phyloP scores from a whole-genome alignment of 2,888 invertebrate species.

The Osmoderma eremita region DNA sequence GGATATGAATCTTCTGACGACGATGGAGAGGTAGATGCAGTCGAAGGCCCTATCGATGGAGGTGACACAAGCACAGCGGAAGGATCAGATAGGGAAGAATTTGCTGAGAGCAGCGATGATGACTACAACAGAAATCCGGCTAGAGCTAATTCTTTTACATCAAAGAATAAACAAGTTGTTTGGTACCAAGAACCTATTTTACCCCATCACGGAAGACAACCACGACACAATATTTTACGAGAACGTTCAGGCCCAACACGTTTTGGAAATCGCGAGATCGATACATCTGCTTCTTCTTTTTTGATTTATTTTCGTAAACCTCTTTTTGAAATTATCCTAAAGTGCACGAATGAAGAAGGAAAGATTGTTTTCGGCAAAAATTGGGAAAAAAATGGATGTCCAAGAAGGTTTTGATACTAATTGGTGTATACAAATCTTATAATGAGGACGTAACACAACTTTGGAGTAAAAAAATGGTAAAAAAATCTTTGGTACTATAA shows the following conservation, averaged over 20 bases:
- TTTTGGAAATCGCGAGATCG: constrained; percentile 4
- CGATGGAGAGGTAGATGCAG: neutral
- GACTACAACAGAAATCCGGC: neutral
- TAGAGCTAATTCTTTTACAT: neutral
- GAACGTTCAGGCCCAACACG: neutral
- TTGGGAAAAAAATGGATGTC: no score
- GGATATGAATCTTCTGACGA: constrained; percentile 6
- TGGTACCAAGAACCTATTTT: neutral
- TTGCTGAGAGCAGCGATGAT: no score
- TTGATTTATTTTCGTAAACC: constrained; percentile 14
- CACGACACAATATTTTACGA: no score
- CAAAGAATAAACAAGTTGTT: constrained; percentile 9
- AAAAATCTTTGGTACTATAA: no score
- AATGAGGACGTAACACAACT: no score
- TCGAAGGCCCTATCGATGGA: neutral
- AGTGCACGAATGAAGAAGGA: no score
- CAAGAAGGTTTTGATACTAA: no score
- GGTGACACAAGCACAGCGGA: neutral
- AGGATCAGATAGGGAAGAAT: neutral
- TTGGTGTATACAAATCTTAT: no score
- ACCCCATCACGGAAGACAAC: no score
- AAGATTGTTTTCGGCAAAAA: no score
- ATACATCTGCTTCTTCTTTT: constrained; percentile 3
- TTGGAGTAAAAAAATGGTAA: neutral
- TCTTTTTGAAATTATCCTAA: no score